Base-by-base conservation (phyloP, 2,113 vertebrate species). In the Oncorhynchus kisutch region DNA sequence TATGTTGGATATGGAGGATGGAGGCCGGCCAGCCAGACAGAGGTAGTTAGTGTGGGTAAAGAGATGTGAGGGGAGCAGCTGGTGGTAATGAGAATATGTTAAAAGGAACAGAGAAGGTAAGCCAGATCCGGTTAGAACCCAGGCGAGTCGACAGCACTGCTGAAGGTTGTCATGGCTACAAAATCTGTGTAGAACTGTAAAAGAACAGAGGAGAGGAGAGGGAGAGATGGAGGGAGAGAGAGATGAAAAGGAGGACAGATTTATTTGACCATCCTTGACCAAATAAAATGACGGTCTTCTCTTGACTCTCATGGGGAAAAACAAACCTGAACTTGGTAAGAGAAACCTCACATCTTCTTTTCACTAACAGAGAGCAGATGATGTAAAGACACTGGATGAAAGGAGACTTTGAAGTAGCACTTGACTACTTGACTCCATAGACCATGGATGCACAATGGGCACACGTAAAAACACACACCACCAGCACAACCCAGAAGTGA, bases 131-230 rank as follows among this genome's bases (percentile, higher is more conserved):
- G 12, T 75, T 79, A 85, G 75, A 88, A 82, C 77, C 39, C 69
- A 78, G 82, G 70, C 49, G 6, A 69, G 69, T 71, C 76, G n/a
- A 49, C 62, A 68, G 73, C 77, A 60, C 75, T 71, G 69, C 78
- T 75, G 81, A 64, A 65, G 20, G 91, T 92, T 90, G 88, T 86
- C 90, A 92, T 92, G 51, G 89, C 82, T 91, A 93, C 91, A 57
- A 2, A 48, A 85, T 88, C 84, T 79, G 80, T 81, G 81, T 76
- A 84, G 79, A 83, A 73, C 76, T 78, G 62, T 73, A 74, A 70
- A 27, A 68, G 13, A 79, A 67, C 80, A 75, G 4, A 34, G 6
- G 7, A 39, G 39, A 39, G 39, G 8, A 11, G 31, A 34, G 31
- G 31, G 1, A 39, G 34, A 39, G 31, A 39, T n/a, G 4, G 22